Evolutionary conservation across 2,797 vertebrate genomes (phyloP).

Genomic region (Chelidonichthys spinosus): DNA sequence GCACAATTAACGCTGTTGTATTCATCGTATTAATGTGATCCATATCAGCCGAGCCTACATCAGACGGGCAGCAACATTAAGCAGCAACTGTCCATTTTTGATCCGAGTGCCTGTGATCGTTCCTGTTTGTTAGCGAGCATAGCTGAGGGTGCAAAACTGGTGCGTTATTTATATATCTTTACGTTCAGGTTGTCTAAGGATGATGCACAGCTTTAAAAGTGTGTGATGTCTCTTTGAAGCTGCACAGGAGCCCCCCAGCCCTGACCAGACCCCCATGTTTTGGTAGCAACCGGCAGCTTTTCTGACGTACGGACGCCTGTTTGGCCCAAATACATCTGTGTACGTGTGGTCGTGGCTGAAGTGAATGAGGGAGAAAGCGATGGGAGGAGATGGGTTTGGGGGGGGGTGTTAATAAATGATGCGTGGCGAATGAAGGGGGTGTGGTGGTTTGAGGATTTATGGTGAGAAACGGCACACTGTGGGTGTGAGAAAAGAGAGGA

Average conservation of each 20-base stretch:
- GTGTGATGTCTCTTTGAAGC: not conserved
- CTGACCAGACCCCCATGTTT: not conserved
- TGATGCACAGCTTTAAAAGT: not conserved
- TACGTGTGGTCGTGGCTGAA: conserved; percentile 16
- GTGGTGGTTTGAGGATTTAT: conserved; percentile 41
- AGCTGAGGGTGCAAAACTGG: not conserved
- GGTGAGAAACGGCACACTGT: conserved; percentile 56
- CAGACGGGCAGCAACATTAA: conserved; percentile 3
- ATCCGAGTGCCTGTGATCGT: not conserved
- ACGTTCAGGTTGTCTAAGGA: not conserved
- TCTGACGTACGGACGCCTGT: not conserved
- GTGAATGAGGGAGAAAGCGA: conserved; percentile 18
- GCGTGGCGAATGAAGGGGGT: conserved; percentile 31
- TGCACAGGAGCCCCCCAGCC: not conserved
- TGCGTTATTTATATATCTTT: conserved; percentile 1
- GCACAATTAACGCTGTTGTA: conserved; percentile 4
- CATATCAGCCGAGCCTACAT: not conserved
- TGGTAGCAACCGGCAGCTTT: not conserved
- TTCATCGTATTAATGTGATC: conserved; percentile 10
- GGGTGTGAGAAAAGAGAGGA: conserved; percentile 58
- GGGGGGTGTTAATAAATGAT: conserved; percentile 64
- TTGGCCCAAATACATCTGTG: conserved; percentile 28
- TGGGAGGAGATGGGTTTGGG: conserved; percentile 17
- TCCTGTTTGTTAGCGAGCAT: not conserved
- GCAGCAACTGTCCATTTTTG: conserved; percentile 2